Conservation (phyloP, 2,888 invertebrate genomes). For the Serrognathus titanus region DNA sequence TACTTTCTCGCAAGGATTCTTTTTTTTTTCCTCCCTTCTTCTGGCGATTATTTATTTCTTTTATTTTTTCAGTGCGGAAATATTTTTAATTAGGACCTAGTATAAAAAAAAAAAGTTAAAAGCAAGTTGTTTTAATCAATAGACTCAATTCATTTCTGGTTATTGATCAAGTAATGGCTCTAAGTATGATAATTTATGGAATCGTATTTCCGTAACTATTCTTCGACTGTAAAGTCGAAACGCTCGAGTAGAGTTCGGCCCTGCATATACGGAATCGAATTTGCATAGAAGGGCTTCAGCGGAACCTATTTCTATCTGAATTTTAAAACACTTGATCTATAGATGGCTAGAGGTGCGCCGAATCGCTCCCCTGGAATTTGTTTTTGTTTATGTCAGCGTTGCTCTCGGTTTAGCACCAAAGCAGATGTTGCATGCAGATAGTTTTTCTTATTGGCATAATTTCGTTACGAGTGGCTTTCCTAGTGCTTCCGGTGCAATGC, state of each 20-base stretch:
- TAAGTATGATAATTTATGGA: no score
- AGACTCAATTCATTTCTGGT: no score
- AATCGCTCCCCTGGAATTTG: slow-evolving; percentile 22
- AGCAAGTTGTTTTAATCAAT: no score
- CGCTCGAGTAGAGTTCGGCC: not conserved
- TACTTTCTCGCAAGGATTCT: not conserved
- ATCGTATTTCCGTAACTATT: no score
- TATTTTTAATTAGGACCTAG: no score
- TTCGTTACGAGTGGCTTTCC: not conserved
- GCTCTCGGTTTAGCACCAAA: slow-evolving; percentile 12
- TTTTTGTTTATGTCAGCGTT: slow-evolving; percentile 18
- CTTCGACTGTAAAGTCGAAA: not conserved
- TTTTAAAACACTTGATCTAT: slow-evolving; percentile 25
- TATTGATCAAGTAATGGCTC: no score
- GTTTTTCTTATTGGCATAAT: slow-evolving; percentile 10
- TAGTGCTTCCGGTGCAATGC: not conserved
- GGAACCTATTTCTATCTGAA: slow-evolving; percentile 21
- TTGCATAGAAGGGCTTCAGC: slow-evolving; percentile 21
- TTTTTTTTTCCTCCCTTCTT: not conserved
- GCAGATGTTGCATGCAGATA: slow-evolving; percentile 13
- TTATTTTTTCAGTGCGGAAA: no score
- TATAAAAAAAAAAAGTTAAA: no score
- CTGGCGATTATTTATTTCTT: not conserved
- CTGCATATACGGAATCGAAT: slow-evolving; percentile 8
- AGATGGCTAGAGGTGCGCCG: slow-evolving; percentile 15